Conservation (phyloP, 2,113 vertebrate species). For the Dasyornis broadbenti region DNA sequence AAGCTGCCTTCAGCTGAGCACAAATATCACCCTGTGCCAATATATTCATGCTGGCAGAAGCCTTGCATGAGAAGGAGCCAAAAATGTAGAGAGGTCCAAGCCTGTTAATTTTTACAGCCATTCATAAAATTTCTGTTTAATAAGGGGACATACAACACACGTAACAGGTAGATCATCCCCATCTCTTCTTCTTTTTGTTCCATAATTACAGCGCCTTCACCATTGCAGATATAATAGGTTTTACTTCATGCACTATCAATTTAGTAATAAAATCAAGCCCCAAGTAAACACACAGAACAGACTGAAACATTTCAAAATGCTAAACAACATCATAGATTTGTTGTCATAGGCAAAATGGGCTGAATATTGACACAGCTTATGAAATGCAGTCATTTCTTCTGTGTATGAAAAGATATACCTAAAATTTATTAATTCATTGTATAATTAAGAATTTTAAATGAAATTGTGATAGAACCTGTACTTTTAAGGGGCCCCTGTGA, state of each 20-base stretch:
- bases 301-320: background rate
- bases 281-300: background rate
- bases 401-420: background rate
- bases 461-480: background rate
- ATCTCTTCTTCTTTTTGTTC: background rate
- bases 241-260: background rate
- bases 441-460: background rate
- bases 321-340: background rate
- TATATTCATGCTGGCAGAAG: background rate
- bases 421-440: background rate
- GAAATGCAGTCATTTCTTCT: background rate
- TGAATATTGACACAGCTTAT: background rate
- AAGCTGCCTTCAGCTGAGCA: background rate
- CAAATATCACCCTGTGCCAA: background rate
- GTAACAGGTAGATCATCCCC: background rate
- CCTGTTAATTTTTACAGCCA: background rate
- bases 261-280: background rate
- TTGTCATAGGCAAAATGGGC: background rate
- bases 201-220: background rate
- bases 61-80: background rate
- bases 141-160: background rate
- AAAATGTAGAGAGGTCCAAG: background rate
- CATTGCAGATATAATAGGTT: background rate
- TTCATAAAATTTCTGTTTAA: background rate
- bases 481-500: background rate